phyloP scores from a whole-genome alignment of 2,113 vertebrate species.

The Polypterus bichir region DNA sequence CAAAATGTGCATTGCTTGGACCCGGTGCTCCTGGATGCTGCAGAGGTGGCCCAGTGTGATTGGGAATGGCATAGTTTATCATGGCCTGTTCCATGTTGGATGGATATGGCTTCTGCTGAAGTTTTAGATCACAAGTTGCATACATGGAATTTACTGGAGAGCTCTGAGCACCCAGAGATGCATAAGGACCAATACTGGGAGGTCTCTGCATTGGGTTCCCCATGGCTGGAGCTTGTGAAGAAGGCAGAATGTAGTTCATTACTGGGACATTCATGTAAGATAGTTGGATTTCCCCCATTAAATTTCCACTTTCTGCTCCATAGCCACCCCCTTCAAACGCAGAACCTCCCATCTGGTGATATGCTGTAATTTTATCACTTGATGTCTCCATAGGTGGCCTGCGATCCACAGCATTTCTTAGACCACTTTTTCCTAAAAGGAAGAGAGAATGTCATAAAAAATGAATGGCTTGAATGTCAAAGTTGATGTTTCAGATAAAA shows the following conservation, averaged over 20 bases:
- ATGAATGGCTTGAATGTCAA: no score
- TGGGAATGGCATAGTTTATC: slow-evolving; percentile 62
- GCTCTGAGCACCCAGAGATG: slow-evolving; percentile 42
- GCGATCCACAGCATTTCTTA: slow-evolving; percentile 64
- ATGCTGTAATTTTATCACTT: slow-evolving; percentile 68
- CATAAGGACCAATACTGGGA: slow-evolving; percentile 53
- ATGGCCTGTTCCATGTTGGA: slow-evolving; percentile 62
- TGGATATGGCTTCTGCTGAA: slow-evolving; percentile 66
- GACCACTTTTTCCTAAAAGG: slow-evolving; percentile 64
- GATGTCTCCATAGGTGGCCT: slow-evolving; percentile 67
- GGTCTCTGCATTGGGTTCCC: slow-evolving; percentile 62
- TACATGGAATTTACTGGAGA: slow-evolving; percentile 44
- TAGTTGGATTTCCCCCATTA: slow-evolving; percentile 61
- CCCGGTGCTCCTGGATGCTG: slow-evolving; percentile 57
- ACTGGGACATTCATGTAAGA: slow-evolving; percentile 57
- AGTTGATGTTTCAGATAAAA: no score
- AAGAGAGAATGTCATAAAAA: slow-evolving; percentile 4
- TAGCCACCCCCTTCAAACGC: slow-evolving; percentile 70
- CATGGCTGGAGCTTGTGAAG: slow-evolving; percentile 59
- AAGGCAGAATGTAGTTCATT: slow-evolving; percentile 75
- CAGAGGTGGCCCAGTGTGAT: slow-evolving; percentile 50
- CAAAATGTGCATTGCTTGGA: slow-evolving; percentile 62
- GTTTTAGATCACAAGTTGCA: slow-evolving; percentile 42
- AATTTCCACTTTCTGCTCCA: slow-evolving; percentile 50
- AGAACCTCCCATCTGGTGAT: slow-evolving; percentile 65